These are phyloP conservation scores for Drosophila saltans DNA, from an alignment of 1,140 invertebrate species.

Conservation along the genomic window DNA sequence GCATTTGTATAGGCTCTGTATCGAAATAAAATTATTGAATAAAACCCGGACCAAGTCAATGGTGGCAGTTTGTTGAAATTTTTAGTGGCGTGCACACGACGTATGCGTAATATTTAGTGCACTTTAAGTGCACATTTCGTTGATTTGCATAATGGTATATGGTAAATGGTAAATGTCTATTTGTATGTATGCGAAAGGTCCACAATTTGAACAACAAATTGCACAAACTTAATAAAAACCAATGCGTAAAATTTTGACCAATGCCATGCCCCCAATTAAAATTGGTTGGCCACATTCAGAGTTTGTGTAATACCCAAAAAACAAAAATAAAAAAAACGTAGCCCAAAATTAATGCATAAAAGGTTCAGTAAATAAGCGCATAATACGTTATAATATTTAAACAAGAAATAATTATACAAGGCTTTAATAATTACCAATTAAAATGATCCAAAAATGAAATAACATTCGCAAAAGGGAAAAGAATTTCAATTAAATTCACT, in stretches of 20 bases:
- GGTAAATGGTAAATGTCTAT: slow-evolving; percentile 24
- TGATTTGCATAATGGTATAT: slow-evolving; percentile 56
- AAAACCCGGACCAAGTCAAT: slow-evolving; percentile 20
- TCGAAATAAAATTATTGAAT: slow-evolving; percentile 54
- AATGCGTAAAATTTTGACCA: neutral
- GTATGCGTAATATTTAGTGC: slow-evolving; percentile 56
- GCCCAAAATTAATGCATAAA: slow-evolving; percentile 6
- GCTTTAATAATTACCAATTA: slow-evolving; percentile 14
- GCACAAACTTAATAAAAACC: slow-evolving; percentile 24
- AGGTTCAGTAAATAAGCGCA: slow-evolving; percentile 15
- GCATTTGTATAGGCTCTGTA: slow-evolving; percentile 36
- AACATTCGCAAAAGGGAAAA: neutral
- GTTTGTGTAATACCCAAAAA: neutral
- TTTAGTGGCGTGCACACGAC: slow-evolving; percentile 18
- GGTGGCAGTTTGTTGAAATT: neutral
- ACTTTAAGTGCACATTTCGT: slow-evolving; percentile 46
- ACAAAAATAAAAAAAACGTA: too few species aligned
- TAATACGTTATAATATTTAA: slow-evolving; percentile 7
- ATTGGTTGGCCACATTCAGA: slow-evolving; percentile 5
- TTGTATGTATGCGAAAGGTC: slow-evolving; percentile 5
- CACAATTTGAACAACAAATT: slow-evolving; percentile 29
- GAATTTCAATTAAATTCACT: slow-evolving; percentile 1
- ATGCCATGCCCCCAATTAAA: slow-evolving; percentile 10
- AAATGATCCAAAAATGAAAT: neutral
- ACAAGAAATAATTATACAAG: neutral